These are phyloP conservation scores for Poecilia latipinna DNA, from an alignment of 2,113 vertebrate genomes.

Conservation along the genomic window DNA sequence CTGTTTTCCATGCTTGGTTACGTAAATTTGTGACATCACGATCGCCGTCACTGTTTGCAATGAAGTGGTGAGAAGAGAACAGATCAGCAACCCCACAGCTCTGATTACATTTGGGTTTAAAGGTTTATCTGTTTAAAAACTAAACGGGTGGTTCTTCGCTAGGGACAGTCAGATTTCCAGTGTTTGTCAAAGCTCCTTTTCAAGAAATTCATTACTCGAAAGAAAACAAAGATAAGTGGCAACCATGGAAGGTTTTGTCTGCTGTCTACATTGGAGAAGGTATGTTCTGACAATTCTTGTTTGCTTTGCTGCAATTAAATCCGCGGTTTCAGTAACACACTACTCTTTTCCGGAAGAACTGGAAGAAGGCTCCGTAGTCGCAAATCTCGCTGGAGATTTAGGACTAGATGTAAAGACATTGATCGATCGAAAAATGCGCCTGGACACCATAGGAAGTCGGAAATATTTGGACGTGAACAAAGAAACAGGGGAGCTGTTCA, in stretches of 20 bases:
- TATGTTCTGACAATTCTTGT: slow-evolving; percentile 27
- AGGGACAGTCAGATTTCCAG: too few species aligned
- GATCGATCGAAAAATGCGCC: slow-evolving; percentile 63
- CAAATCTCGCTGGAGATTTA: slow-evolving; percentile 81
- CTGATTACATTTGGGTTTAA: too few species aligned
- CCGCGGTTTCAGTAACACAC: slow-evolving; percentile 43
- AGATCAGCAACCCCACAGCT: not conserved
- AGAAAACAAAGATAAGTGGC: not conserved
- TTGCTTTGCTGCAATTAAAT: not conserved
- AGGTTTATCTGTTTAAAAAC: too few species aligned
- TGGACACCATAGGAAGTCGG: slow-evolving; percentile 57
- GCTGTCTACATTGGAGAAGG: slow-evolving; percentile 4
- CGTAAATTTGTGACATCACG: not conserved
- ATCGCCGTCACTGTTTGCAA: not conserved
- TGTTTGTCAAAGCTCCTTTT: too few species aligned
- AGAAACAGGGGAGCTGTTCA: slow-evolving; percentile 81
- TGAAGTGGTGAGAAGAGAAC: not conserved
- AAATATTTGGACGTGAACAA: slow-evolving; percentile 83
- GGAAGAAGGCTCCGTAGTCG: slow-evolving; percentile 79
- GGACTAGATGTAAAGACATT: slow-evolving; percentile 71
- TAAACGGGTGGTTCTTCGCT: too few species aligned
- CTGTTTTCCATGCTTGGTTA: not conserved
- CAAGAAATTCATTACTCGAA: too few species aligned
- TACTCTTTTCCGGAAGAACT: slow-evolving; percentile 81
- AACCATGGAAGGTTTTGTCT: slow-evolving; percentile 19